Conservation (phyloP, 1,140 invertebrate genomes). For the Bombus fervidus region DNA sequence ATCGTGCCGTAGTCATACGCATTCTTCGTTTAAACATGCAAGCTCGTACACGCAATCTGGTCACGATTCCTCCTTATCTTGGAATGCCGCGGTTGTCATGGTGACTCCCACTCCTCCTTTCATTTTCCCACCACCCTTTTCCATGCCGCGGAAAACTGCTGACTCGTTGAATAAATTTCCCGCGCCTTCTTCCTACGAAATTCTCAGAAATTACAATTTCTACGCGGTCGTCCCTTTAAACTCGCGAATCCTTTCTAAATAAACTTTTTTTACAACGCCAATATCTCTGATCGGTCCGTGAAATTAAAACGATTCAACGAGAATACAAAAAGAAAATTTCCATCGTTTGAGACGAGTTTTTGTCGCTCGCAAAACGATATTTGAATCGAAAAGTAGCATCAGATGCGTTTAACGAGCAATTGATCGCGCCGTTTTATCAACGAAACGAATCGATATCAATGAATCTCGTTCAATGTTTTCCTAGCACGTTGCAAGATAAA, state of each 20-base stretch:
- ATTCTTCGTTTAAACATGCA: conserved; percentile 34
- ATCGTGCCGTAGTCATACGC: not conserved
- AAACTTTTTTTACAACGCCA: not conserved
- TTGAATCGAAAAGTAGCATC: not conserved
- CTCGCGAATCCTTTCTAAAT: not conserved
- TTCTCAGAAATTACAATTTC: not conserved
- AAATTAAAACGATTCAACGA: not conserved
- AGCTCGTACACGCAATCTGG: conserved; percentile 38
- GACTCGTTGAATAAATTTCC: conserved; percentile 35
- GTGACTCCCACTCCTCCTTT: not conserved
- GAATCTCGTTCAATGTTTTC: not conserved
- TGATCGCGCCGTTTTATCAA: not conserved
- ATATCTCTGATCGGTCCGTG: not conserved
- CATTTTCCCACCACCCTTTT: not conserved
- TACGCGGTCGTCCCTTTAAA: too few relatives aligned
- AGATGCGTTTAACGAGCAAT: conserved; percentile 11
- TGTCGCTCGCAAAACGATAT: not conserved
- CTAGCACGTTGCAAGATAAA: not conserved
- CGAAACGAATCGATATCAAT: not conserved
- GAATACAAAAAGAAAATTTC: not conserved
- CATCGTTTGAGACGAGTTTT: not conserved
- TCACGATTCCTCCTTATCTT: conserved; percentile 56
- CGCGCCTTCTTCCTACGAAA: conserved; percentile 26
- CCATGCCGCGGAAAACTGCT: conserved; percentile 7
- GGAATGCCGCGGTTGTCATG: conserved; percentile 44